Base-by-base conservation (phyloP, 2,113 vertebrate species). In the Pangasianodon hypophthalmus region DNA sequence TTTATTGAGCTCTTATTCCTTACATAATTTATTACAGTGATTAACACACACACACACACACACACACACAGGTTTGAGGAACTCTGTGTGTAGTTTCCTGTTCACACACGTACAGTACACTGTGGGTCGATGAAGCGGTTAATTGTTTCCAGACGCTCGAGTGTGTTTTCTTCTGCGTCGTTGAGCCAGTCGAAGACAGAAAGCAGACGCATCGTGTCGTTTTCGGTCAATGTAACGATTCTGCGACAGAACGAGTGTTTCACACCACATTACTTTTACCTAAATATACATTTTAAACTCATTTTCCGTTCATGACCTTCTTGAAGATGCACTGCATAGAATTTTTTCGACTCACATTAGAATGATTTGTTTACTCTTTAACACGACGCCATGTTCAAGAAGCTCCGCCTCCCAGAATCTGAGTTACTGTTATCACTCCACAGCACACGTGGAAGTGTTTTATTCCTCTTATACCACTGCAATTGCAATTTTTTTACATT, bases 111-210 rank as follows among this genome's bases (percentile, higher is more conserved):
- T 86, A 21, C 83, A 77, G 37, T 29, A 56, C 29, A 48, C 44
- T 79, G 19, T 41, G 84, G 67, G 19, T 56, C 60, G 88, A 89
- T 91, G 73, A 83, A 77, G 54, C 86, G 75, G 50, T 88, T 87
- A 86, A 88, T 90, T 87, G 85, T 87, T 88, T 89, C 73, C 52
- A 56, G 87, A 84, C 64, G 84, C n/a, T 79, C 46, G 79, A 56
- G 26, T 54, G 37, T 86, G 83, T 87, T 84, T 84, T 85, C 80
- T 86, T 90, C 84, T 90, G 80, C 87, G 44, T 83, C 84, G 80
- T 85, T 85, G 84, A 85, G 50, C 52, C 89, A n/a, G 56, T 86
- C 90, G 69, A 75, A 84, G 52, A 81, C 79, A 46, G 11, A 79
- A 16, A 52, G 18, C 60, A 26, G 41, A 89, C 37, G 41, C 41